A percentile compares a stretch with the other conserved stretches of the same genome.
Conservation (phyloP, 2,797 vertebrate species). For the Heliangelus exortis region DNA sequence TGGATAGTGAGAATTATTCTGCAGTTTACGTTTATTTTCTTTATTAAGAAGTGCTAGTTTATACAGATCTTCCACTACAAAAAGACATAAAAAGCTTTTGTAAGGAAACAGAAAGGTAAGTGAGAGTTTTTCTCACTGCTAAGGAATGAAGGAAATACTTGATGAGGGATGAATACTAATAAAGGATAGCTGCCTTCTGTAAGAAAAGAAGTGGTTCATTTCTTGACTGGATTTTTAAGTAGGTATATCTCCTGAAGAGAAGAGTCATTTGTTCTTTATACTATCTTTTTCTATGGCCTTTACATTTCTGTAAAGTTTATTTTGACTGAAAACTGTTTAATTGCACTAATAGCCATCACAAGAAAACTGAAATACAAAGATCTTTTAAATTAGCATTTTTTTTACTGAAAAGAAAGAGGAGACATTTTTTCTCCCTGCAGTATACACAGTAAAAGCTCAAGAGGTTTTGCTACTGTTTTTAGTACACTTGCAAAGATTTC, state of each 20-base stretch:
- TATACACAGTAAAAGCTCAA: background rate
- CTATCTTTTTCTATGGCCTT: slow-evolving; percentile 7
- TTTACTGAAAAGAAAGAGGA: background rate
- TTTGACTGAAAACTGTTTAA: slow-evolving; percentile 32
- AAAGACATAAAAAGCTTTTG: background rate
- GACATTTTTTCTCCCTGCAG: background rate
- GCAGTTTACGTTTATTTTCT: background rate
- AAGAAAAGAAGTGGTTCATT: background rate
- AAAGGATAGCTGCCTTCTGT: background rate
- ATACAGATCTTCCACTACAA: background rate
- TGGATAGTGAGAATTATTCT: background rate
- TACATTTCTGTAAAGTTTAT: slow-evolving; percentile 16
- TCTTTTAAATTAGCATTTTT: slow-evolving; percentile 34
- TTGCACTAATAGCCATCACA: slow-evolving; percentile 15
- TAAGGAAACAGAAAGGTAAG: background rate
- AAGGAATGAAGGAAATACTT: background rate
- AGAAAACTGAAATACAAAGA: background rate
- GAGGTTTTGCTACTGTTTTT: background rate
- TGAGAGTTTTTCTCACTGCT: background rate
- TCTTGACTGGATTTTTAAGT: background rate
- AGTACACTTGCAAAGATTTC: background rate
- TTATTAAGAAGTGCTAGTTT: background rate
- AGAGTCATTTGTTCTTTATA: background rate
- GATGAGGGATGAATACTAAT: background rate
- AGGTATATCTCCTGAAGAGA: background rate